phyloP scores from a whole-genome alignment of 2,113 vertebrate genomes.

The Protobothrops mucrosquamatus region DNA sequence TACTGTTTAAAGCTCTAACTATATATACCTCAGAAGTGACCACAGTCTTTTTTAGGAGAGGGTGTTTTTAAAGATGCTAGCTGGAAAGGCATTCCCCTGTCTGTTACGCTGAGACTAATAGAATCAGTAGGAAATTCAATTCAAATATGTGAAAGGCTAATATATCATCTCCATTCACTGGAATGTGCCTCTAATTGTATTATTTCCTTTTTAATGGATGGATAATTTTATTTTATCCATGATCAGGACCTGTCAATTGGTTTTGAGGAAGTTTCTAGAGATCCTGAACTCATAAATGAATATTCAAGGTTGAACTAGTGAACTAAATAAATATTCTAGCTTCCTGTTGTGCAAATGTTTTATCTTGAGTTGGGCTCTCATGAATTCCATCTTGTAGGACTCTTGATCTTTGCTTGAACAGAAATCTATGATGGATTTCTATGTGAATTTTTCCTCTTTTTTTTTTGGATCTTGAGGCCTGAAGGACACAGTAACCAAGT shows the following conservation, averaged over 20 bases:
- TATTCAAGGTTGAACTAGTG: not conserved
- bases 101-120: not conserved
- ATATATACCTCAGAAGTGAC: not conserved
- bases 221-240: constrained; percentile 5
- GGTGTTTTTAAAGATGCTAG: not conserved
- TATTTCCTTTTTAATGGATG: constrained; percentile 23
- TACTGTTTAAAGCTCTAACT: not conserved
- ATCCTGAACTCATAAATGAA: not conserved
- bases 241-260: not conserved
- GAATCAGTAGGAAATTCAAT: constrained; percentile 32
- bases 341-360: not conserved
- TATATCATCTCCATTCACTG: constrained; percentile 40
- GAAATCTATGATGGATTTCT: not conserved
- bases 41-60: not conserved
- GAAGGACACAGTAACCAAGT: not conserved
- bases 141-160: not conserved
- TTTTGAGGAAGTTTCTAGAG: not conserved
- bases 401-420: not conserved
- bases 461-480: not conserved
- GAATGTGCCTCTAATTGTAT: constrained; percentile 5
- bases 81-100: not conserved
- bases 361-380: not conserved
- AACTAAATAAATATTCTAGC: not conserved
- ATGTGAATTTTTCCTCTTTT: not conserved
- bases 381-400: not conserved